Evolutionary conservation across 2,797 vertebrate genomes (phyloP).

Genomic region (Margarornis squamiger): DNA sequence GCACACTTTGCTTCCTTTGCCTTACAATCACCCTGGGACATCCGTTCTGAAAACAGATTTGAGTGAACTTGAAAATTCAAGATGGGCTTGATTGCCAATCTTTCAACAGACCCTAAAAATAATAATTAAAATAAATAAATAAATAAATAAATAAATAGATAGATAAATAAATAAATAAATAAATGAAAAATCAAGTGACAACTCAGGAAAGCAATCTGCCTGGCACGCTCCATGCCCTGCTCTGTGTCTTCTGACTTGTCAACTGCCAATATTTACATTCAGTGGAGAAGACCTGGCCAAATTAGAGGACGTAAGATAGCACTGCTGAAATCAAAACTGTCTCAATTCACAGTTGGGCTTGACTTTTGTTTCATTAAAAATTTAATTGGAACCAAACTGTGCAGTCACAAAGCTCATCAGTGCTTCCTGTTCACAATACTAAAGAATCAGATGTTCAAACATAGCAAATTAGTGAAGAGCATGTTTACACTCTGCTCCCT

Average conservation of each 20-base stretch:
- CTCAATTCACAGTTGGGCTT: conserved; percentile 52
- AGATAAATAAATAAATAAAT: background rate
- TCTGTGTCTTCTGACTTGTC: background rate
- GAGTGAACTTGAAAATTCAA: conserved; percentile 38
- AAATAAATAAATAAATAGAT: background rate
- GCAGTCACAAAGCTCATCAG: conserved; percentile 60
- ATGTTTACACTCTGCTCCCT: conserved; percentile 66
- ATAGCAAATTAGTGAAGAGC: conserved; percentile 69
- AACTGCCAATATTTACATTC: conserved; percentile 15
- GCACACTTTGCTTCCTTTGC: conserved; percentile 1
- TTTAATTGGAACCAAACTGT: conserved; percentile 68
- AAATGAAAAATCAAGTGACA: background rate
- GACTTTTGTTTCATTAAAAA: conserved; percentile 70
- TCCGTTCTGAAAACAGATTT: conserved; percentile 6
- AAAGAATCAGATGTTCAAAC: conserved; percentile 62
- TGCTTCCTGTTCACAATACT: conserved; percentile 49
- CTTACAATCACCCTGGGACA: conserved; percentile 36
- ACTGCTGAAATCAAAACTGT: conserved; percentile 29
- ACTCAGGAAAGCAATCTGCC: background rate
- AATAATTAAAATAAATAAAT: background rate
- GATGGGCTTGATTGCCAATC: conserved; percentile 13
- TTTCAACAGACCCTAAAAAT: conserved; percentile 29
- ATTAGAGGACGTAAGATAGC: conserved; percentile 23
- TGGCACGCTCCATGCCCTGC: background rate
- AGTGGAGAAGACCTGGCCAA: conserved; percentile 3